phyloP scores from a whole-genome alignment of 2,888 invertebrate species.

The Diplazon laetatorius region DNA sequence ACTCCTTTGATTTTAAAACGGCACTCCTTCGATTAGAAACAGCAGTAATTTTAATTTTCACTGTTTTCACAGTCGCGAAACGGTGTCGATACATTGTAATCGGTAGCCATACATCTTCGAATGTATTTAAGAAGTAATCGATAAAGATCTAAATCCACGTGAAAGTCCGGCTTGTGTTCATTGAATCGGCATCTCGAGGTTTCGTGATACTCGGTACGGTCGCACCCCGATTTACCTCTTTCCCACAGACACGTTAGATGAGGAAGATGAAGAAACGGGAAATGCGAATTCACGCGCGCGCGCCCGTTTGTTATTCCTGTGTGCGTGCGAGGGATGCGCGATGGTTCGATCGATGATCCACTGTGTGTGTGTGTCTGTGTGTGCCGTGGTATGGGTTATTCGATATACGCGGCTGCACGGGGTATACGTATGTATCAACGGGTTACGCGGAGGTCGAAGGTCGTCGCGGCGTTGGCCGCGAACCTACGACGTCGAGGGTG shows the following conservation, averaged over 20 bases:
- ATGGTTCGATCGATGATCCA: constrained; percentile 31
- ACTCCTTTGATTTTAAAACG: too few relatives aligned
- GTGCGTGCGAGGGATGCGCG: constrained; percentile 48
- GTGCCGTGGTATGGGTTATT: constrained; percentile 21
- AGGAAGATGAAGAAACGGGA: constrained; percentile 64
- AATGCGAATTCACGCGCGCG: constrained; percentile 53
- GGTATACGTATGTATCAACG: constrained; percentile 64
- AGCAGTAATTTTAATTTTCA: background rate
- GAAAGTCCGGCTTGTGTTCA: constrained; percentile 23
- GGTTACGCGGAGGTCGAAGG: constrained; percentile 74
- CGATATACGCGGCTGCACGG: constrained; percentile 34
- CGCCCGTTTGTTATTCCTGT: constrained; percentile 52
- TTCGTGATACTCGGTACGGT: constrained; percentile 69
- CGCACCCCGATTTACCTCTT: constrained; percentile 27
- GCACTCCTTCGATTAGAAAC: too few relatives aligned
- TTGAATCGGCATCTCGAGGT: constrained; percentile 67
- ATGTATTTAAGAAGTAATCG: constrained; percentile 24
- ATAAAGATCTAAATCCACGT: constrained; percentile 28
- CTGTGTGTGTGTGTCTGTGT: constrained; percentile 5
- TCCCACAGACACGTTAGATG: constrained; percentile 51
- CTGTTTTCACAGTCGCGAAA: background rate
- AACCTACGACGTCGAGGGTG: constrained; percentile 57
- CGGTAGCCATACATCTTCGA: constrained; percentile 2
- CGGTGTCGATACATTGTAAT: constrained; percentile 1
- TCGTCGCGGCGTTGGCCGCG: constrained; percentile 69